Percentiles rank a stretch among this genome's conserved stretches.
These are phyloP conservation scores for Phragmatobia fuliginosa DNA, from an alignment of 2,888 invertebrate species.

Conservation along the genomic window DNA sequence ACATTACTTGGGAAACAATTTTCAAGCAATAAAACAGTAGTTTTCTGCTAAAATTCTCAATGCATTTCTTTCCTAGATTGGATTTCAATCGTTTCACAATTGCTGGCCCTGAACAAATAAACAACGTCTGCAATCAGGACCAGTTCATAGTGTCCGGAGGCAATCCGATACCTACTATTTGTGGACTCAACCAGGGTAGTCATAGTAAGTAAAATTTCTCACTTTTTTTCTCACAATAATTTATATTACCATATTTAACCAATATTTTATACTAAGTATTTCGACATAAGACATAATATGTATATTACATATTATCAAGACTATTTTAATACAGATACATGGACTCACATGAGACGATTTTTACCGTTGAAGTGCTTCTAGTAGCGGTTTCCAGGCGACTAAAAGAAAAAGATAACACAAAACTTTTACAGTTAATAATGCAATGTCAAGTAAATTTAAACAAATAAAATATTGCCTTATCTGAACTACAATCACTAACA, in stretches of 20 bases:
- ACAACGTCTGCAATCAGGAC: constrained; percentile 94
- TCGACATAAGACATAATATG: no score
- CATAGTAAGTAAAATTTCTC: constrained; percentile 87
- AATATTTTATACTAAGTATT: background rate
- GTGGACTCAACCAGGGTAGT: constrained; percentile 92
- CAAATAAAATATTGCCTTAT: background rate
- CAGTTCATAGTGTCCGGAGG: constrained; percentile 95
- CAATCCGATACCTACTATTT: constrained; percentile 92
- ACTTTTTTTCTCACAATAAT: background rate
- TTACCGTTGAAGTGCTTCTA: no score
- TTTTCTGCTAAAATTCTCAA: background rate
- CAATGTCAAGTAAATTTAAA: background rate
- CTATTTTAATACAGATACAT: background rate
- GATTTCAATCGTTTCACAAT: constrained; percentile 93
- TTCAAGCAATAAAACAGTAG: background rate
- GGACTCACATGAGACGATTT: background rate
- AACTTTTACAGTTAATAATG: background rate
- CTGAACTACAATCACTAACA: background rate
- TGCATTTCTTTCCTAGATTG: constrained; percentile 79
- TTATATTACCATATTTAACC: background rate
- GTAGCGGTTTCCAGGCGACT: no score
- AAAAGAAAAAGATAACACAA: background rate
- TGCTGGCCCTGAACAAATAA: constrained; percentile 91
- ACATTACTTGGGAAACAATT: background rate
- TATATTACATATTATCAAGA: no score